phyloP scores from a whole-genome alignment of 2,888 invertebrate genomes.

The Cheilosia vulpina region DNA sequence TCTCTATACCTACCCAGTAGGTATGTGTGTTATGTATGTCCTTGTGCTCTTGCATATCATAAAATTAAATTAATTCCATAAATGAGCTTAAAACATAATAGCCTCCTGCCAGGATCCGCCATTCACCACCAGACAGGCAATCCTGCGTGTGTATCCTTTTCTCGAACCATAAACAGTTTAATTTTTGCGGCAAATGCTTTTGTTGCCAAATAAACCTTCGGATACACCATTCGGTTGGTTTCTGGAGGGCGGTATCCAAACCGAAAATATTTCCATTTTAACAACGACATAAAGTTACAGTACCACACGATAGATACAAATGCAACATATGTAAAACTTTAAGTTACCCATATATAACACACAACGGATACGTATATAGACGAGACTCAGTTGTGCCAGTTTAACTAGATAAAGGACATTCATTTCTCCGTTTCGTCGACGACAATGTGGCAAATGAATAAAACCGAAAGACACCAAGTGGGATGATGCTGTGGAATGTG shows the following conservation, averaged over 20 bases:
- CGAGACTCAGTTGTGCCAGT: slow-evolving; percentile 19
- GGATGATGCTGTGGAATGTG: slow-evolving; percentile 11
- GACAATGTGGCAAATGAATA: slow-evolving; percentile 44
- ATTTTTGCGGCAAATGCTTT: slow-evolving; percentile 53
- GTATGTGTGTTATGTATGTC: background rate
- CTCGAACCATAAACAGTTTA: slow-evolving; percentile 44
- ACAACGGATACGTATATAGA: background rate
- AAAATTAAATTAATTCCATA: slow-evolving; percentile 65
- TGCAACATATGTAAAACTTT: slow-evolving; percentile 38
- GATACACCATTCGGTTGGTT: slow-evolving; percentile 12
- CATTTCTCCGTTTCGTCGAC: slow-evolving; percentile 16
- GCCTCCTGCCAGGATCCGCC: slow-evolving; percentile 25
- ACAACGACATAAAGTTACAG: slow-evolving; percentile 36
- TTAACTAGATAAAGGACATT: slow-evolving; percentile 49
- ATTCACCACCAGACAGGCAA: slow-evolving; percentile 12
- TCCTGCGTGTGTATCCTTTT: slow-evolving; percentile 29
- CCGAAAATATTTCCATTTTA: slow-evolving; percentile 42
- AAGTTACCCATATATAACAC: slow-evolving; percentile 12
- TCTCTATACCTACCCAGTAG: background rate
- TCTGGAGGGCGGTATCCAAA: slow-evolving; percentile 18
- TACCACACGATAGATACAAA: slow-evolving; percentile 32
- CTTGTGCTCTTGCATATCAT: slow-evolving; percentile 22
- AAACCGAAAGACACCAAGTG: slow-evolving; percentile 7
- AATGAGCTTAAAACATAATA: slow-evolving; percentile 61
- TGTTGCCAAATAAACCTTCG: slow-evolving; percentile 47